phyloP scores from a whole-genome alignment of 2,888 invertebrate species.

The Apodemia duryi region DNA sequence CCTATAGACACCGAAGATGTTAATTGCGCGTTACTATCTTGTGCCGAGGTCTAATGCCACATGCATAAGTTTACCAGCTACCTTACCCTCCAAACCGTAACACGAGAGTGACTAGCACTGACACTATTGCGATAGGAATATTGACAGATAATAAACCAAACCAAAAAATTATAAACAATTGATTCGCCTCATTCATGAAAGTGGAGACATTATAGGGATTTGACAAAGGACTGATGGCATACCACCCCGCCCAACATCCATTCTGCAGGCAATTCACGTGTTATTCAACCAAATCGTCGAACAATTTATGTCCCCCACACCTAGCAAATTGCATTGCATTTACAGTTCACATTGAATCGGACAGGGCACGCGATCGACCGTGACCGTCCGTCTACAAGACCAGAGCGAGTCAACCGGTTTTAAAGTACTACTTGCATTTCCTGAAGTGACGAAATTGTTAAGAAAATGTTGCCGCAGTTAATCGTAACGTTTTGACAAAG shows the following conservation, averaged over 20 bases:
- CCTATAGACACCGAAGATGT: too few species aligned
- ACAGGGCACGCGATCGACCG: constrained; percentile 38
- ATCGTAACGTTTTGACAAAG: not conserved
- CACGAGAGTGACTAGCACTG: too few species aligned
- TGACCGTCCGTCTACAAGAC: constrained; percentile 36
- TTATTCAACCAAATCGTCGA: constrained; percentile 18
- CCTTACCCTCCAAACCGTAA: too few species aligned
- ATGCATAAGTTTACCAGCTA: too few species aligned
- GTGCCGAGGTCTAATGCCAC: too few species aligned
- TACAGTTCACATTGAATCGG: constrained; percentile 27
- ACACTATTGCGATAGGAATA: too few species aligned
- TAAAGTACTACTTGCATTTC: not conserved
- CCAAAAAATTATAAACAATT: too few species aligned
- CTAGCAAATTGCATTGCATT: constrained; percentile 12
- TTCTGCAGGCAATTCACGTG: not conserved
- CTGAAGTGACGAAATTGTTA: not conserved
- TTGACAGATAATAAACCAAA: too few species aligned
- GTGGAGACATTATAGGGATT: not conserved
- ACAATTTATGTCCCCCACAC: constrained; percentile 5
- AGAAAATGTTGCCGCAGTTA: not conserved
- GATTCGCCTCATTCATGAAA: not conserved
- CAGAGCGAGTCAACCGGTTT: constrained; percentile 24
- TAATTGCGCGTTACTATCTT: too few species aligned
- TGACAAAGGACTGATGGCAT: not conserved
- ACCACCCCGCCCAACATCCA: not conserved